Evolutionary conservation across 2,113 vertebrate species (phyloP), one percentile per base, ranked within the genome.

Genomic region (Psittacula cyanocephala): DNA sequence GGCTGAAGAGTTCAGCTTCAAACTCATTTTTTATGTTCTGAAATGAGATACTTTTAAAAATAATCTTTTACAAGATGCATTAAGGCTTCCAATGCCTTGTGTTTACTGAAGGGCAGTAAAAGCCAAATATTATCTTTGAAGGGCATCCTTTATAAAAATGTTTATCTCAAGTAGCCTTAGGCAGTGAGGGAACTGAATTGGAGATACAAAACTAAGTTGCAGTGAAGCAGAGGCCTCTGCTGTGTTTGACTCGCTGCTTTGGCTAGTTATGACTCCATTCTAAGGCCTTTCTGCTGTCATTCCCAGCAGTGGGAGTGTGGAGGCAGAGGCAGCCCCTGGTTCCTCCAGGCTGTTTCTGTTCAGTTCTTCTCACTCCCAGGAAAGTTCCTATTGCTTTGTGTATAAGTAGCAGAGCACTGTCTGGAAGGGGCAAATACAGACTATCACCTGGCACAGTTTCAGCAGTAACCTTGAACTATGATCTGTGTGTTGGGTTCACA

Each of bases 41-140:
- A 91, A 96, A 86, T 88, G 29, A 89, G 85, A 88, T 92, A 72
- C 72, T 88, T 95, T 63, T 28, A 19, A 70, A 96, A 86, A 83
- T 86, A 69, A 71, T 72, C 46, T 96, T 97, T 95, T 97, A 96
- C 80, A 93, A 89, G 92, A 65, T 76, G 59, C 80, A 70, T 96
- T 95, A 93, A 89, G 85, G 65, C 74, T 80, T 87, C 43, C 49
- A 83, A 91, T 91, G 74, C 52, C 70, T 79, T 44, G 31, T 93
- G 80, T 93, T 96, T 97, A 71, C 94, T 89, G 80, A 94, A 95
- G 52, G 60, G 25, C 81, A 81, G 31, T 93, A 88, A 94, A 94
- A 92, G 70, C 68, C 87, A 95, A 96, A 89, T 92, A 81, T 7
- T 94, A 39, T 88, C 90, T 95, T 94, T 78, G 89, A 85, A 96